These are phyloP conservation scores for Phalacrocorax carbo DNA, from an alignment of 2,113 vertebrate species.

Conservation along the genomic window DNA sequence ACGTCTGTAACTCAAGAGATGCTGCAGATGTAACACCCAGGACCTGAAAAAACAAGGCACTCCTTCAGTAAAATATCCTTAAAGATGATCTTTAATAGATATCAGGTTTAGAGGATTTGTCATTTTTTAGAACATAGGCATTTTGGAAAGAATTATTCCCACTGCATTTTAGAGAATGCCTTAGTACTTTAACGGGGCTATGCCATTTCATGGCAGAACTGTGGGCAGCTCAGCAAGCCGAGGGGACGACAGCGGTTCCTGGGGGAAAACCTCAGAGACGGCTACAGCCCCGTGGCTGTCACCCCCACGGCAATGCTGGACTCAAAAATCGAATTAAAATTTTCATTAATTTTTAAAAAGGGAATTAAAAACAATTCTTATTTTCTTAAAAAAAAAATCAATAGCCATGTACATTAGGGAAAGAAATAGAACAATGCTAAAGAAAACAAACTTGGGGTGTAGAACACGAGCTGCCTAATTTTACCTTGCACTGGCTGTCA, in stretches of 20 bases:
- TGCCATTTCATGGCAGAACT: background rate
- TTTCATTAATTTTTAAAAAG: background rate
- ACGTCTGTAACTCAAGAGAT: background rate
- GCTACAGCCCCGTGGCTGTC: rapidly evolving
- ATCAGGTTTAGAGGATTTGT: background rate
- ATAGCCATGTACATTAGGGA: background rate
- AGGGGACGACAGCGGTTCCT: background rate
- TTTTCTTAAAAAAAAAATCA: background rate
- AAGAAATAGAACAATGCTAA: background rate
- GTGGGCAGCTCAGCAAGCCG: background rate
- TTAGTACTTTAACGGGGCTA: background rate
- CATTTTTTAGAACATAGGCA: background rate
- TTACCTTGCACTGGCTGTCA: background rate
- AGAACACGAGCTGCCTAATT: background rate
- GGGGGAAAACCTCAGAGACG: background rate
- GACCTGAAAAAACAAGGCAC: background rate
- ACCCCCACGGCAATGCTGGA: rapidly evolving
- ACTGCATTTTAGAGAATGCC: background rate
- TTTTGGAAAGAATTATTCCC: background rate
- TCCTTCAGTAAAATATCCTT: background rate
- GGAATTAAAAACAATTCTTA: background rate
- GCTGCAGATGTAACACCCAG: background rate
- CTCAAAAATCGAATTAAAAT: background rate
- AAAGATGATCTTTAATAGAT: background rate
- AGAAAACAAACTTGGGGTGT: background rate